phyloP scores from a whole-genome alignment of 2,888 invertebrate genomes.

The Caenorhabditis plicata region DNA sequence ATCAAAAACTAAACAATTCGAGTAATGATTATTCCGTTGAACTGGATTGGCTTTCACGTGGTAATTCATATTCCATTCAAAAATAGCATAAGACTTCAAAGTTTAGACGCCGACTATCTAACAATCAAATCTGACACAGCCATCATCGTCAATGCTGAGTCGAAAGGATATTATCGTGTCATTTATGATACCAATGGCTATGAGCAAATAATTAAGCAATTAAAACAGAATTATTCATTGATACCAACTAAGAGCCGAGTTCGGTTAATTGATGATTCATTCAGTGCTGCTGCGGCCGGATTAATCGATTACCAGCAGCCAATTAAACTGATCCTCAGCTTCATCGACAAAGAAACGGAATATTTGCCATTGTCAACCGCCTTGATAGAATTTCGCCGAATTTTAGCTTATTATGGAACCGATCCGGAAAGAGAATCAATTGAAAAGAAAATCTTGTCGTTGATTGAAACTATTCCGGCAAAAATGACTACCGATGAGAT shows the following conservation, averaged over 20 bases:
- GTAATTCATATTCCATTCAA: slow-evolving; percentile 10
- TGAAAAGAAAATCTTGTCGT: slow-evolving; percentile 20
- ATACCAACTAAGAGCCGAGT: slow-evolving; percentile 30
- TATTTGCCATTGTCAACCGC: slow-evolving; percentile 19
- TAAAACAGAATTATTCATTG: background rate
- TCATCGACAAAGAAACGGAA: slow-evolving; percentile 36
- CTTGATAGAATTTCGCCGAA: slow-evolving; percentile 5
- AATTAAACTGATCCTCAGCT: slow-evolving; percentile 27
- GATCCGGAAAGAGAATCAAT: slow-evolving; percentile 27
- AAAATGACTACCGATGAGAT: slow-evolving; percentile 29
- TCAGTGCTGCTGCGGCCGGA: slow-evolving; percentile 35
- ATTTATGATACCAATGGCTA: too few species aligned
- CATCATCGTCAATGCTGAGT: slow-evolving; percentile 57
- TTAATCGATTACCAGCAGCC: slow-evolving; percentile 31
- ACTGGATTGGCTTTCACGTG: slow-evolving; percentile 48
- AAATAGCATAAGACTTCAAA: too few species aligned
- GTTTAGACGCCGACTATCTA: too few species aligned
- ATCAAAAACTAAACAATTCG: slow-evolving; percentile 39
- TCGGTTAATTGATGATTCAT: slow-evolving; percentile 44
- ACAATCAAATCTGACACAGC: slow-evolving; percentile 10
- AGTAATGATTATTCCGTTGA: slow-evolving; percentile 37
- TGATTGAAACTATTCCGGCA: slow-evolving; percentile 32
- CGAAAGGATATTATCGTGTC: slow-evolving; percentile 60
- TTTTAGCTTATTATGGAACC: slow-evolving; percentile 19
- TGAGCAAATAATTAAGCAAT: too few species aligned